Evolutionary conservation across 2,113 vertebrate genomes (phyloP), one percentile per base, ranked within the genome.

Genomic region (Otus sunia): DNA sequence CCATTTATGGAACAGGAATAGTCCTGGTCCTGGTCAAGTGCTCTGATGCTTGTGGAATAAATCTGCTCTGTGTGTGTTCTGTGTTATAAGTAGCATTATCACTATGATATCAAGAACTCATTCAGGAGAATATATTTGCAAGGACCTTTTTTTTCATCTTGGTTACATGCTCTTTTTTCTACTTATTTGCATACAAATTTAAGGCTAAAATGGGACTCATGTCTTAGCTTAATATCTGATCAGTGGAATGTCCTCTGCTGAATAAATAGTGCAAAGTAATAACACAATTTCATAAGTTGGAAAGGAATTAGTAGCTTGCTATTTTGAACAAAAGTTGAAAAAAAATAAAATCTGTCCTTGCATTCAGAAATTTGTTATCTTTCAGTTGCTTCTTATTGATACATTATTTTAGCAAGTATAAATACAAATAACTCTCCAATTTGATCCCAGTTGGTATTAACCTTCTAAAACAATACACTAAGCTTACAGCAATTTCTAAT

Each of bases 71-170:
- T 43, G 17, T 68, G 19, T 83, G 30, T 81, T 80, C 32, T 73
- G 49, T 73, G 39, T 68, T 79, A 9, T 11, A 62, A 86, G 25
- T 60, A 63, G 21, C 7, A 10, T 39, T 79, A 59, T 39, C 29
- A 10, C 23, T 66, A 14, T 0, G 0, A 30, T 55, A 62, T 2
- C 0, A 0, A 43, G n/a, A 76, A 82, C 53, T 77, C 1, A 3
- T 88, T 83, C n/a, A 60, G 43, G 25, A 59, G 58, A 67, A 45
- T 71, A 5, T 71, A 36, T 66, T 77, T 95, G 29, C 29, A 32
- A 36, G 41, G 36, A 19, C 17, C 50, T 13, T 17, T 27, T 68
- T 85, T 58, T 58, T 13, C 4, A 10, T 34, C 66, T 86, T 53
- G 5, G 3, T 47, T 53, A 32, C 8, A 15, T 2, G 8, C 5